Evolutionary conservation across 2,113 vertebrate species (phyloP), one percentile per base, ranked within the genome.

Genomic region (Heliornis fulica): DNA sequence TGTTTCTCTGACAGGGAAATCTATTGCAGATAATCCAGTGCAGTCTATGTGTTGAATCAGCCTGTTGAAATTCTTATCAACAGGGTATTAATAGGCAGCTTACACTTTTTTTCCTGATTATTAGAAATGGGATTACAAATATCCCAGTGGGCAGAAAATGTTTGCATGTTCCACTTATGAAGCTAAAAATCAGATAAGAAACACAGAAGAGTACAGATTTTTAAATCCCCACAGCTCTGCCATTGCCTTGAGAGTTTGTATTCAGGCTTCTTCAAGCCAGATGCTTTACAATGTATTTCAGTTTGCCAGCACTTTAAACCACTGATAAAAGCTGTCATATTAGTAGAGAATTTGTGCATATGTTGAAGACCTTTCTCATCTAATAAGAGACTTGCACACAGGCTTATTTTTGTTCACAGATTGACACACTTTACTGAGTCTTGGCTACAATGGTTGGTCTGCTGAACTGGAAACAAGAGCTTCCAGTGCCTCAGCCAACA

Each of bases 71-170:
- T 65, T 46, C 63, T 94, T 94, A 72, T 82, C 81, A 95, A 80
- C n/a, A 63, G 11, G 17, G 6, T 41, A 63, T 72, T 93, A 87
- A 79, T 3, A 83, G 71, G 56, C 46, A 26, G 66, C 54, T 93
- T 88, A 93, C 54, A 16, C 21, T 43, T 83, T 72, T 76, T 53
- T 76, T 43, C 54, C 66, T 56, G 43, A 60, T 83, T 93, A 83
- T 80, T 94, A 86, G 59, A 66, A 92, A 81, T 59, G 38, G 59
- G 71, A 93, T 96, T 95, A 96, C 87, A 93, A 77, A 59, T 19
- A 65, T 40, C 89, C 51, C 78, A 77, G 41, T 57, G 38, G 75
- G 85, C 15, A 63, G 59, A 90, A 96, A 77, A 82, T 43, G 75
- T 66, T 66, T 87, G 34, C 8, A 36, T 56, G 38, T 86, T 94